Conservation (phyloP, 2,113 vertebrate genomes). For the Grammomys surdaster region DNA sequence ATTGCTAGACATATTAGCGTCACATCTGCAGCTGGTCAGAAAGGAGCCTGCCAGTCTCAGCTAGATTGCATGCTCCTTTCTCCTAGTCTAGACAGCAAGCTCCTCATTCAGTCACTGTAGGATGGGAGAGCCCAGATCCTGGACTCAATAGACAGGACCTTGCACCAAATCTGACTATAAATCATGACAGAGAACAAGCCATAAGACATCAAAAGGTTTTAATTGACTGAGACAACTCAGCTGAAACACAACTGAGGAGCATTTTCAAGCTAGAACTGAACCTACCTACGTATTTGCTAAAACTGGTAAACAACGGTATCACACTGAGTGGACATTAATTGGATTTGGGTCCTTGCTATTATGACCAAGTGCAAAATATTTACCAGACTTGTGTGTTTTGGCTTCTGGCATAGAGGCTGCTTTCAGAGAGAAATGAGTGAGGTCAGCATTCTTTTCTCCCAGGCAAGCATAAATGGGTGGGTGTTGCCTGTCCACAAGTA, state of each 20-base stretch:
- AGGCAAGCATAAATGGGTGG: slow-evolving; percentile 62
- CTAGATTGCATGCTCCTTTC: not conserved
- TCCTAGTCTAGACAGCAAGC: not conserved
- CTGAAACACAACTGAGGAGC: slow-evolving; percentile 42
- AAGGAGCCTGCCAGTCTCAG: not conserved
- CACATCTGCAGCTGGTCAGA: not conserved
- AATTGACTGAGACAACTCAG: slow-evolving; percentile 58
- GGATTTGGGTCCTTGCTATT: slow-evolving; percentile 62
- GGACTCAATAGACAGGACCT: not conserved
- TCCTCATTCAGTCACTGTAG: not conserved
- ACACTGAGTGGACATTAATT: slow-evolving; percentile 51
- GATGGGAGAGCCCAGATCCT: not conserved
- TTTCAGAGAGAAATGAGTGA: slow-evolving; percentile 65
- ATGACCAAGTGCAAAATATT: slow-evolving; percentile 77
- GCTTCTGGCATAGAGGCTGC: slow-evolving; percentile 64
- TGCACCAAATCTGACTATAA: slow-evolving; percentile 47
- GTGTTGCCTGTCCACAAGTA: slow-evolving; percentile 7
- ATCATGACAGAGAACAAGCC: slow-evolving; percentile 34
- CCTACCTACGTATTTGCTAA: slow-evolving; percentile 68
- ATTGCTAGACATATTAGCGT: slow-evolving; percentile 31
- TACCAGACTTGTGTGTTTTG: slow-evolving; percentile 73
- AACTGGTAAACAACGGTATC: slow-evolving; percentile 47
- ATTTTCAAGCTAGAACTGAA: slow-evolving; percentile 41
- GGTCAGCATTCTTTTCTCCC: slow-evolving; percentile 70
- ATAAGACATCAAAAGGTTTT: slow-evolving; percentile 53